Conservation (phyloP, 2,113 vertebrate species). For the Trachemys scripta region DNA sequence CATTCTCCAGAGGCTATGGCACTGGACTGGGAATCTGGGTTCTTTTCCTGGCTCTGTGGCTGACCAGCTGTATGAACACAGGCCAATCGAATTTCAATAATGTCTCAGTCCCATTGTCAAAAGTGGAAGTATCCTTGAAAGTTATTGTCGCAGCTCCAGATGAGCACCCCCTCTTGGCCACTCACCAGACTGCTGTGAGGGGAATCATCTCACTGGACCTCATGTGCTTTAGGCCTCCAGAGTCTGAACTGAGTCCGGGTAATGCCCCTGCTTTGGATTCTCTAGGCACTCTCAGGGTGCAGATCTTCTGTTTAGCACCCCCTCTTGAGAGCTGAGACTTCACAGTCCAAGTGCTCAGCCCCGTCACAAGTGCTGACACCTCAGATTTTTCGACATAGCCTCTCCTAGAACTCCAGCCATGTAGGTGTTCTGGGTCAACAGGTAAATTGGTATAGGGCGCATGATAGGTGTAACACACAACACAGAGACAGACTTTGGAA, state of each 20-base stretch:
- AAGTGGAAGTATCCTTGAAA: neutral
- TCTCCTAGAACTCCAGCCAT: neutral
- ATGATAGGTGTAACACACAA: neutral
- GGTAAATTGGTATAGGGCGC: neutral
- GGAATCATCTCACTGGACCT: neutral
- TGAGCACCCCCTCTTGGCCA: neutral
- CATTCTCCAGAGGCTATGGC: neutral
- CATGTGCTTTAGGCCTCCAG: neutral
- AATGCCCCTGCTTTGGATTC: neutral
- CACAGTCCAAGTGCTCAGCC: neutral
- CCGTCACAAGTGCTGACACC: neutral
- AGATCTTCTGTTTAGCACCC: neutral
- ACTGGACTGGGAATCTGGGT: neutral
- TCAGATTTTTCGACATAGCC: neutral
- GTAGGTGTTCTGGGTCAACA: neutral
- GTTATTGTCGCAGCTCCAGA: neutral
- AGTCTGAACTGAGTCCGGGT: neutral
- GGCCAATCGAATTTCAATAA: neutral
- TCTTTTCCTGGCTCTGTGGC: neutral
- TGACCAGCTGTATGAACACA: neutral
- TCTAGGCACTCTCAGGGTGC: too few relatives aligned
- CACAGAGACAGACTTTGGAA: neutral
- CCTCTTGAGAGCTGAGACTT: neutral
- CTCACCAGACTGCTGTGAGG: neutral
- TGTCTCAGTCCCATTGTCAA: neutral